Conservation (phyloP, 2,113 vertebrate species). For the Sturnira hondurensis region DNA sequence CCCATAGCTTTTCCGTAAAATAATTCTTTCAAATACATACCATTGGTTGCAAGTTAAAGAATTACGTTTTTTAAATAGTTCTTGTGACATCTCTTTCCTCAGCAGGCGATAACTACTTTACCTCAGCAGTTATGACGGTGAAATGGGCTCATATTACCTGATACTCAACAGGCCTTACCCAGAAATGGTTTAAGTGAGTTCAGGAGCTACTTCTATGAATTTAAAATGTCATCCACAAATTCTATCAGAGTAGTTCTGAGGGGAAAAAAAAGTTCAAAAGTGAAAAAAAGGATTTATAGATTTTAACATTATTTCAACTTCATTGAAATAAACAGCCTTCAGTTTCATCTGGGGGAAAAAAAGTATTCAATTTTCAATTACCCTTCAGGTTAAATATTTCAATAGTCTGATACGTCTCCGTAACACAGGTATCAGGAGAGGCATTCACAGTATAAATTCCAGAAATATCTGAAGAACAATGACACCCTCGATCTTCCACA, state of each 20-base stretch:
- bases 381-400: not conserved
- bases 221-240: not conserved
- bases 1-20: not conserved
- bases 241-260: not conserved
- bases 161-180: not conserved
- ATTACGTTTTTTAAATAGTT: not conserved
- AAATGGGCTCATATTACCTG: not conserved
- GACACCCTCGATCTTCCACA: not conserved
- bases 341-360: not conserved
- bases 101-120: not conserved
- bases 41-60: not conserved
- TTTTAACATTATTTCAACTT: not conserved
- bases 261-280: not conserved
- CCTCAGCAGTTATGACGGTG: not conserved
- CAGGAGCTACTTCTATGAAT: not conserved
- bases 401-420: not conserved
- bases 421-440: rapidly evolving
- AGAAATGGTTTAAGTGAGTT: not conserved
- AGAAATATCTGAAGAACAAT: not conserved
- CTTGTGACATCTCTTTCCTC: not conserved
- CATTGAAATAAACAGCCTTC: not conserved
- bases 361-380: not conserved
- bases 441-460: not conserved
- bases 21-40: not conserved
- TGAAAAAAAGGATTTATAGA: not conserved